Percentiles rank a stretch among this genome's conserved stretches.
These are phyloP conservation scores for Aulostomus chinensis DNA, from an alignment of 2,797 vertebrate genomes.

Conservation along the genomic window DNA sequence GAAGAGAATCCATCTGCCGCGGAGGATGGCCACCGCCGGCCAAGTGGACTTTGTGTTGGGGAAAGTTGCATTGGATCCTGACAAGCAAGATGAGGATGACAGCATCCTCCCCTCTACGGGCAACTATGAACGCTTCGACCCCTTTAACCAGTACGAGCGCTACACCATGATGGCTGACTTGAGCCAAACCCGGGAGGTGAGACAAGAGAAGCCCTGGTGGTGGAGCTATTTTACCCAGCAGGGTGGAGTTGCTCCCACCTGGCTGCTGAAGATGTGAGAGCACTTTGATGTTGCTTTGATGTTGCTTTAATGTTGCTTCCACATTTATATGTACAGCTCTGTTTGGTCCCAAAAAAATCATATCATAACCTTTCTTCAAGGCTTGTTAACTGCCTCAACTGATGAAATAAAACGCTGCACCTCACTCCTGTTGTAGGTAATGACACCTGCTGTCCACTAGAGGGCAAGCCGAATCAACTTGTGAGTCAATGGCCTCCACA, in stretches of 20 bases:
- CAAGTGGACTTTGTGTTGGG: conserved; percentile 89
- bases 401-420: neutral
- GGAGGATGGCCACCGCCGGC: conserved; percentile 82
- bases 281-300: neutral
- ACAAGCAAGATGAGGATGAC: conserved; percentile 43
- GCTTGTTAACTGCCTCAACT: conserved; percentile 14
- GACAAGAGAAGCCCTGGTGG: conserved; percentile 92
- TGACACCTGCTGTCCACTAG: conserved; percentile 28
- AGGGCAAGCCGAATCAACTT: conserved; percentile 43
- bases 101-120: conserved; percentile 23
- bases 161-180: conserved; percentile 50
- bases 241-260: conserved; percentile 81
- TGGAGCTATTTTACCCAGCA: conserved; percentile 89
- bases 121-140: conserved; percentile 73
- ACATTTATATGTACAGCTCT: neutral
- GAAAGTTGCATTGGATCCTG: conserved; percentile 50
- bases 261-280: conserved; percentile 83
- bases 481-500: too few species aligned
- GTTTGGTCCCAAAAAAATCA: neutral
- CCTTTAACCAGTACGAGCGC: conserved; percentile 79
- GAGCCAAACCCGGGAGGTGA: conserved; percentile 48
- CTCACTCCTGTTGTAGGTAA: conserved; percentile 6
- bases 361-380: neutral
- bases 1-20: conserved; percentile 87
- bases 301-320: too few species aligned